A percentile compares a stretch with the other conserved stretches of the same genome.
Conservation (phyloP, 2,888 invertebrate species). For the Cistogaster globosa region DNA sequence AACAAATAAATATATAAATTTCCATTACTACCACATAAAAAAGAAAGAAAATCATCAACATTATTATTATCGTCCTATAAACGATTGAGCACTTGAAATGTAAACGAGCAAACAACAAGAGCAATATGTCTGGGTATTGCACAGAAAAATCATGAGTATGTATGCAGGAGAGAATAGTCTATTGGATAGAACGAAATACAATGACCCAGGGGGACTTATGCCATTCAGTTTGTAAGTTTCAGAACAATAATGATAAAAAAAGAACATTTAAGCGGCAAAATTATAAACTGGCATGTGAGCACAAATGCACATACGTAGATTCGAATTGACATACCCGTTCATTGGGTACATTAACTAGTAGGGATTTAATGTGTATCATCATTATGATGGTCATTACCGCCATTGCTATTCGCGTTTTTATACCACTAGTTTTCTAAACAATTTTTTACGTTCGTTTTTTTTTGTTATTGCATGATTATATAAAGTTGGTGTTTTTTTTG, state of each 20-base stretch:
- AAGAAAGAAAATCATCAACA: conserved; percentile 22
- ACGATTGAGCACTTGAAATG: conserved; percentile 51
- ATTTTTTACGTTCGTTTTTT: conserved; percentile 43
- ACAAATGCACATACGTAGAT: neutral
- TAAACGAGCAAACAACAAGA: conserved; percentile 32
- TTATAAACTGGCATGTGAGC: neutral
- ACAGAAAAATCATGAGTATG: conserved; percentile 46
- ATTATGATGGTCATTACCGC: too few species aligned
- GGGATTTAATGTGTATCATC: conserved; percentile 39
- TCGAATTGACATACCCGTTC: too few species aligned
- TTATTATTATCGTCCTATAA: conserved; percentile 51
- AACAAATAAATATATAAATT: neutral
- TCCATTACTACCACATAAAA: conserved; percentile 16
- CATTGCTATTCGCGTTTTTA: conserved; percentile 28
- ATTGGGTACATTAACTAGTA: neutral
- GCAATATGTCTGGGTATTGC: conserved; percentile 48
- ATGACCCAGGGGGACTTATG: conserved; percentile 64
- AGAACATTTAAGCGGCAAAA: conserved; percentile 51
- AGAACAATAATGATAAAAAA: conserved; percentile 51
- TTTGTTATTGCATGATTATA: neutral
- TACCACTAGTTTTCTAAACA: conserved; percentile 51
- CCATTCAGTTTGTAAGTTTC: conserved; percentile 44
- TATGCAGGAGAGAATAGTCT: conserved; percentile 13
- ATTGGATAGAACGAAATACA: conserved; percentile 38
- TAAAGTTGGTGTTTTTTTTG: conserved; percentile 5